phyloP scores from a whole-genome alignment of 2,888 invertebrate genomes.

The Eupelmus urozonus region DNA sequence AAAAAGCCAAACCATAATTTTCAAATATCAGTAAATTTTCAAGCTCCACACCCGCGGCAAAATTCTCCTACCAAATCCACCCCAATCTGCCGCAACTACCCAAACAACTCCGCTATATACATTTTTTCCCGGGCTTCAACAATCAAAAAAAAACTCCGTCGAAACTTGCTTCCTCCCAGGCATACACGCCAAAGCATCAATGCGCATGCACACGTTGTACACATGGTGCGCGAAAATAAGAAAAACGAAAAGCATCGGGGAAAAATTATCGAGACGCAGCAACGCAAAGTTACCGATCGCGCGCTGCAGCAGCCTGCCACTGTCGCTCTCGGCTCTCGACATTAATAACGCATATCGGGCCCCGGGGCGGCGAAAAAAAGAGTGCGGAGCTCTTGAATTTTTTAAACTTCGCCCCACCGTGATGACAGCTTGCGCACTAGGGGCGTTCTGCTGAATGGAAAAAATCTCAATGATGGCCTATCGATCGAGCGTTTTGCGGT shows the following conservation, averaged over 20 bases:
- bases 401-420: background rate
- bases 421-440: background rate
- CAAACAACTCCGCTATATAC: too few relatives aligned
- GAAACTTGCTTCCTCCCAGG: too few relatives aligned
- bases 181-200: too few relatives aligned
- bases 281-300: background rate
- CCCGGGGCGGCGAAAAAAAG: background rate
- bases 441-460: background rate
- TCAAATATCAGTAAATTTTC: too few relatives aligned
- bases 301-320: background rate
- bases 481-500: background rate
- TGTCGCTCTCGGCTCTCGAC: background rate
- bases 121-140: too few relatives aligned
- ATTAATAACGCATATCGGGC: conserved; percentile 10
- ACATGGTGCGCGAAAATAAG: background rate
- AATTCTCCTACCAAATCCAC: too few relatives aligned
- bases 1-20: too few relatives aligned
- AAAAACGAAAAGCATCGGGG: background rate
- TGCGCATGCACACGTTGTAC: background rate
- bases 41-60: too few relatives aligned
- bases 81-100: too few relatives aligned
- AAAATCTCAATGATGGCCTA: background rate
- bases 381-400: conserved; percentile 4
- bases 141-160: too few relatives aligned
- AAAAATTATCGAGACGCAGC: conserved; percentile 2